Conservation (phyloP, 2,888 invertebrate species). For the Callinectes sapidus region DNA sequence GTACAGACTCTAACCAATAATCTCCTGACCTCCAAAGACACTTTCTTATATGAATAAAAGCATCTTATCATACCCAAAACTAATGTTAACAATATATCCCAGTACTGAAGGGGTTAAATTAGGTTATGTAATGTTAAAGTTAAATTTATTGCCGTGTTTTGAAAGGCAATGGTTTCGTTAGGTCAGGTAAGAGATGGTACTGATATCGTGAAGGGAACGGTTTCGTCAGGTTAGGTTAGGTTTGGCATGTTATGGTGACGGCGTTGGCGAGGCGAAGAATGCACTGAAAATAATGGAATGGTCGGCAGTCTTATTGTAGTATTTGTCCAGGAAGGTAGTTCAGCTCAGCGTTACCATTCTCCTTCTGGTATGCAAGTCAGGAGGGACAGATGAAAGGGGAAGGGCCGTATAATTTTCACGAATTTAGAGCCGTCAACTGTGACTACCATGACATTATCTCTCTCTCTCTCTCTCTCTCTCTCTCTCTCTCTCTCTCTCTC, state of each 20-base stretch:
- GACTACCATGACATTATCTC: not conserved
- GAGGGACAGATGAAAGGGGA: not conserved
- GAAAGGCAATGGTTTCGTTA: not conserved
- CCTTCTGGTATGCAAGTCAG: not conserved
- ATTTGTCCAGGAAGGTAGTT: not conserved
- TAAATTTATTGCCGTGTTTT: too few relatives aligned
- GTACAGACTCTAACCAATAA: too few relatives aligned
- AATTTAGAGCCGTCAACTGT: not conserved
- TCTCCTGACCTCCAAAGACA: too few relatives aligned
- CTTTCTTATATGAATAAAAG: too few relatives aligned
- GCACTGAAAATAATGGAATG: not conserved
- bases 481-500: conserved; percentile 24
- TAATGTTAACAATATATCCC: too few relatives aligned
- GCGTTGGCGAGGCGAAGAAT: not conserved
- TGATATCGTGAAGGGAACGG: too few relatives aligned
- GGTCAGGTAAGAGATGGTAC: not conserved
- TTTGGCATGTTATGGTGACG: not conserved
- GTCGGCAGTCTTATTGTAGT: not conserved
- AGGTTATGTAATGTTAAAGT: too few relatives aligned
- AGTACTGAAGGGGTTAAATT: too few relatives aligned
- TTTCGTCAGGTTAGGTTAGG: not conserved
- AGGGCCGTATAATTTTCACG: not conserved
- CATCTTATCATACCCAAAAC: too few relatives aligned
- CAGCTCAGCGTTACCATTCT: not conserved
- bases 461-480: conserved; percentile 17